phyloP scores from a whole-genome alignment of 2,888 invertebrate genomes.

The Lamellibrachia satsuma region DNA sequence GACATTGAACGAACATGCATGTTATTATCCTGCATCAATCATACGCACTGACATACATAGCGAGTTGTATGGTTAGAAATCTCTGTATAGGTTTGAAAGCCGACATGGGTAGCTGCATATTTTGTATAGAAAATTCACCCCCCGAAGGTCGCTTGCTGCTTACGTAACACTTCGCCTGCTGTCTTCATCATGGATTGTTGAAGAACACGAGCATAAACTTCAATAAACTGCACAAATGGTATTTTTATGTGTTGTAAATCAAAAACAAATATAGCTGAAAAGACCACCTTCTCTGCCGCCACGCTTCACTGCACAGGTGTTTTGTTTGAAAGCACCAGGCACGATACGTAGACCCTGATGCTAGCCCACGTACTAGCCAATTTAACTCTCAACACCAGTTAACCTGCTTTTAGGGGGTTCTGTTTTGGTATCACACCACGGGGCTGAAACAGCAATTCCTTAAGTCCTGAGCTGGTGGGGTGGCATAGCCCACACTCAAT shows the following conservation, averaged over 20 bases:
- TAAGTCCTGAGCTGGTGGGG: not conserved
- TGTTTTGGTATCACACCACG: not conserved
- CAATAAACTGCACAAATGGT: not conserved
- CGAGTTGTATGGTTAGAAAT: not conserved
- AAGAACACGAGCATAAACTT: not conserved
- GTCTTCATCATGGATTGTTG: not conserved
- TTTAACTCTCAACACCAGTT: not conserved
- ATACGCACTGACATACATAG: not conserved
- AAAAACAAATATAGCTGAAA: not conserved
- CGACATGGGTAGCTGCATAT: not conserved
- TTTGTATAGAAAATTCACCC: not conserved
- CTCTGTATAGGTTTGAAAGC: not conserved
- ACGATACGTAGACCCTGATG: not conserved
- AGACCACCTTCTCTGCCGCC: not conserved
- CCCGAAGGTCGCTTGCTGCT: not conserved
- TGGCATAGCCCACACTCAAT: not conserved
- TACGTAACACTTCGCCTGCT: not conserved
- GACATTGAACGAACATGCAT: not conserved
- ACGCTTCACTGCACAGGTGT: not conserved
- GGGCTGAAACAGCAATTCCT: not conserved
- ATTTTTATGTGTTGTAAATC: not conserved
- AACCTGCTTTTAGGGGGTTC: not conserved
- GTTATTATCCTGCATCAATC: not conserved
- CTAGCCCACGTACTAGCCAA: not conserved
- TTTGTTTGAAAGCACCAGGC: not conserved